These are phyloP conservation scores for Sebastes paucispinis DNA, from an alignment of 2,797 vertebrate species.

Conservation along the genomic window DNA sequence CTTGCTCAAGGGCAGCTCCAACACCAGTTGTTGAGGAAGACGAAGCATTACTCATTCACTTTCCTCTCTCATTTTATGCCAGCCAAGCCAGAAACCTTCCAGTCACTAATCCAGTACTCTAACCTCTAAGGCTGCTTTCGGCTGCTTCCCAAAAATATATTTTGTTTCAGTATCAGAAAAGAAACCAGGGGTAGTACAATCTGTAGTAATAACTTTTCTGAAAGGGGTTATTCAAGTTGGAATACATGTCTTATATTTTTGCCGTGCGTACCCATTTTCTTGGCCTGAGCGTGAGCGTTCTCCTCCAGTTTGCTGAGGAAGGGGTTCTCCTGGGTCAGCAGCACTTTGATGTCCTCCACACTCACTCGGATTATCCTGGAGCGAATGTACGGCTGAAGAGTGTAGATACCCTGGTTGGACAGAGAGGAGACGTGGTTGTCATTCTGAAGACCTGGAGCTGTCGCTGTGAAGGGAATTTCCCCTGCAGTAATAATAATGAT, in stretches of 20 bases:
- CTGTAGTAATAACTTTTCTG: background rate
- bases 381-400: constrained; percentile 93
- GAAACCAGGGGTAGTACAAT: background rate
- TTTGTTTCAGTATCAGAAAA: background rate
- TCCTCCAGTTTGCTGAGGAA: constrained; percentile 92
- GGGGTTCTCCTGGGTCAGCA: constrained; percentile 97
- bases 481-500: background rate
- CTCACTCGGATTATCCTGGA: constrained; percentile 90
- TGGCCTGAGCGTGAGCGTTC: constrained; percentile 88
- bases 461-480: background rate
- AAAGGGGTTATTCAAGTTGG: background rate
- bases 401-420: constrained; percentile 92
- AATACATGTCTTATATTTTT: background rate
- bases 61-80: constrained; percentile 10
- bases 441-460: background rate
- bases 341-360: constrained; percentile 93
- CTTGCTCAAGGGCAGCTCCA: constrained; percentile 44
- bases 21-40: background rate
- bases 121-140: background rate
- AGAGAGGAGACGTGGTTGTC: background rate
- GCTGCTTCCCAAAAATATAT: background rate
- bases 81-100: background rate
- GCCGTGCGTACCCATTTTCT: constrained; percentile 86
- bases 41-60: constrained; percentile 1
- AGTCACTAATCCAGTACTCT: background rate